Evolutionary conservation across 2,888 invertebrate species (phyloP), one percentile per base, ranked within the genome.

Genomic region (Acronicta psi): DNA sequence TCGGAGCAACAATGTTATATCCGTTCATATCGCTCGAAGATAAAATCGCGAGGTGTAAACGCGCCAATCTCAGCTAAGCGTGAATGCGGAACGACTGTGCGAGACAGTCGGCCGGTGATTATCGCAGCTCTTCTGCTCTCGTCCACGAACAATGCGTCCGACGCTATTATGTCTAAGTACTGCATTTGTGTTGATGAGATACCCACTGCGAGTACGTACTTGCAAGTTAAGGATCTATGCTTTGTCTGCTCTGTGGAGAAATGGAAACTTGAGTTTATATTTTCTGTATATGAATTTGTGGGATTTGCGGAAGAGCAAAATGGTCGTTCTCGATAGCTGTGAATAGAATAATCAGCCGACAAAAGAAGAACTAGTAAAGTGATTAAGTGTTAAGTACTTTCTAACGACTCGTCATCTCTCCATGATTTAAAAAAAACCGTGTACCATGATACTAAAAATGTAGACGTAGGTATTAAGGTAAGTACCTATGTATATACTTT

Each of bases 141-240:
- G 75, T 63, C 77, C 77, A 72, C 79, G 87, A 87, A 88, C 88
- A 89, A 88, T 87, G 80, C 81, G 77, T 63, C 77, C 75, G 79
- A 72, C 80, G 77, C 78, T 76, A 80, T 80, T 82, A 83, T 78
- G 78, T 66, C 77, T 71, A 75, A 80, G 79, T 74, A 77, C 75
- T 77, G 76, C 81, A 80, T 80, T 81, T 75, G 77, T 75, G 73
- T 69, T 73, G 69, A 76, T 69, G 70, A 73, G 78, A 77, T 67
- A 75, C 71, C 69, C 67, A 69, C 64, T 63, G 70, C 60, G 60
- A 49, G 45, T 36, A 49, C 41, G 61, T 71, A 55, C 70, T 73
- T 51, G 42, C 40, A 44, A 72, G 61, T 53, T 52, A 53, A 71
- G 67, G 75, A 72, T 58, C 34, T 34, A 66, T 17, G 58, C 72